A percentile compares a stretch with the other conserved stretches of the same genome.
Evolutionary conservation across 2,113 vertebrate species (phyloP).

Genomic region (Cisticola juncidis): DNA sequence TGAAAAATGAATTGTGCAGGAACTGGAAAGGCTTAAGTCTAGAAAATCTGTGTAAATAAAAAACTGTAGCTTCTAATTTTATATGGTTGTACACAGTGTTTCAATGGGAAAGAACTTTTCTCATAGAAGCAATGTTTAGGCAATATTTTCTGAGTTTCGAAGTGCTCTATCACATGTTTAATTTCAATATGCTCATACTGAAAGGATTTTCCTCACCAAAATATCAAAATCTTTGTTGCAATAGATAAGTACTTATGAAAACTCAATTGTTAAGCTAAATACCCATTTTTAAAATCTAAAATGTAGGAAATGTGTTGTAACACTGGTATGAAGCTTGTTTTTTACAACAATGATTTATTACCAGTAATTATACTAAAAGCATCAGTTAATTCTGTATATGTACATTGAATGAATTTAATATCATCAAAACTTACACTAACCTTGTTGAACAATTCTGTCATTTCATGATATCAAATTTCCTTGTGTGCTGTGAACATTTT

Average conservation of each 20-base stretch:
- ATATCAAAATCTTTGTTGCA: background rate
- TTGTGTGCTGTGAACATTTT: background rate
- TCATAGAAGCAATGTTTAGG: background rate
- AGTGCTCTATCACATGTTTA: background rate
- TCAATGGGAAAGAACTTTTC: background rate
- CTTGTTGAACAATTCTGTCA: background rate
- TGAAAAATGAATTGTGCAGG: background rate
- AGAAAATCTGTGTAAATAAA: background rate
- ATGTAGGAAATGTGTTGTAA: background rate
- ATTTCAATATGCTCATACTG: background rate
- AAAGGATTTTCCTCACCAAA: background rate
- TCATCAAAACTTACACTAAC: background rate
- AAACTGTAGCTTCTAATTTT: background rate
- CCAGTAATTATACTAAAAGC: background rate
- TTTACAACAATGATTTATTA: background rate
- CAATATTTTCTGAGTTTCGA: background rate
- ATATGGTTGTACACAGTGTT: background rate
- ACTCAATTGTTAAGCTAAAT: background rate
- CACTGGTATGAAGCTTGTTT: background rate
- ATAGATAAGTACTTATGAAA: background rate
- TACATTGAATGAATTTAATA: rapidly evolving
- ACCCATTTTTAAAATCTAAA: background rate
- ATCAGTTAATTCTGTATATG: background rate
- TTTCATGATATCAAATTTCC: background rate
- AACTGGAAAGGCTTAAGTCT: background rate